Evolutionary conservation across 2,888 invertebrate genomes (phyloP).

Genomic region (Cerastoderma edule): DNA sequence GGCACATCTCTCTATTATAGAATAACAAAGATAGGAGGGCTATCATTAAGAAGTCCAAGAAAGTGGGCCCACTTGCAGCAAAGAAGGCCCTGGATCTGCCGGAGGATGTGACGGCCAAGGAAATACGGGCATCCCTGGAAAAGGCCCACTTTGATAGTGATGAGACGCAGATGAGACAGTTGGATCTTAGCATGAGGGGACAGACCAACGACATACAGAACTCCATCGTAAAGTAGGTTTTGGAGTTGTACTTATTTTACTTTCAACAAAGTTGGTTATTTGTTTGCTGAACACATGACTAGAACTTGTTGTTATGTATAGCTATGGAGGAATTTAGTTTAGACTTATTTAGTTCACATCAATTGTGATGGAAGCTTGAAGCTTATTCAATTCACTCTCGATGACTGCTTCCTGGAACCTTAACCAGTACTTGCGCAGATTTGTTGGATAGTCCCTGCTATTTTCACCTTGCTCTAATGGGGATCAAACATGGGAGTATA

Average conservation of each 20-base stretch:
- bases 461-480: too few species aligned
- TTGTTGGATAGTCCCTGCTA: too few species aligned
- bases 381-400: too few species aligned
- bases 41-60: conserved; percentile 87
- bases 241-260: too few species aligned
- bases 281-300: neutral
- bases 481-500: too few species aligned
- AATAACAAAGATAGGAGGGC: conserved; percentile 87
- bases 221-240: conserved; percentile 91
- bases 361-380: too few species aligned
- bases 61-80: conserved; percentile 87
- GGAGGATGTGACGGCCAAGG: conserved; percentile 85
- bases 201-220: conserved; percentile 93
- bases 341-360: too few species aligned
- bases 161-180: conserved; percentile 90
- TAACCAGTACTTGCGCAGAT: too few species aligned
- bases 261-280: neutral
- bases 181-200: conserved; percentile 91
- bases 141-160: conserved; percentile 87
- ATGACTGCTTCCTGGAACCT: too few species aligned
- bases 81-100: conserved; percentile 89
- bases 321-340: too few species aligned
- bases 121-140: conserved; percentile 89
- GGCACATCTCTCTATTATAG: too few species aligned
- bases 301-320: too few species aligned